Evolutionary conservation across 1,140 invertebrate species (phyloP).

Genomic region (Metopolophium dirhodum): DNA sequence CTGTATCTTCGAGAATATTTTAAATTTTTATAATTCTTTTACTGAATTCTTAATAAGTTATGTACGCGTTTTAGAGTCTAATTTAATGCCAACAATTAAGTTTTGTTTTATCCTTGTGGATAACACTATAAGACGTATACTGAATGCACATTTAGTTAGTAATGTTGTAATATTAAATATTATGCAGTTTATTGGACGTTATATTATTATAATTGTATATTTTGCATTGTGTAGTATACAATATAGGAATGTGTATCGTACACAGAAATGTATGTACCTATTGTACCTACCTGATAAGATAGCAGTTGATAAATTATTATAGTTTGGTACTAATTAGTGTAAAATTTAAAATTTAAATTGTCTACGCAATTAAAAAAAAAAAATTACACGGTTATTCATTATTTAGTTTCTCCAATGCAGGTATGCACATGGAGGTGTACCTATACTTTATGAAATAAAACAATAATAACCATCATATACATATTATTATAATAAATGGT

Average conservation of each 20-base stretch:
- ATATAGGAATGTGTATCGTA: not conserved
- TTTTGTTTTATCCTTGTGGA: not conserved
- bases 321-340: not conserved
- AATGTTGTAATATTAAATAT: not conserved
- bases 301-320: not conserved
- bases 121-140: not conserved
- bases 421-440: not conserved
- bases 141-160: not conserved
- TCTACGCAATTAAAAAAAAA: not conserved
- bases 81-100: not conserved
- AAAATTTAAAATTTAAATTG: not conserved
- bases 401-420: not conserved
- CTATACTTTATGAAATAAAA: not conserved
- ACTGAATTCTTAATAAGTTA: not conserved
- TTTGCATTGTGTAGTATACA: not conserved
- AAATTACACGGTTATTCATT: not conserved
- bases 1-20: not conserved
- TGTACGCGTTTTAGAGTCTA: not conserved
- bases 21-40: not conserved
- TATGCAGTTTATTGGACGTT: not conserved
- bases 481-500: not conserved
- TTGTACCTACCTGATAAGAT: not conserved
- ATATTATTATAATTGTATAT: not conserved
- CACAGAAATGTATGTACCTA: not conserved
- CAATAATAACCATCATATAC: not conserved